Base-by-base conservation (phyloP, 2,113 vertebrate genomes). In the Neofelis nebulosa region DNA sequence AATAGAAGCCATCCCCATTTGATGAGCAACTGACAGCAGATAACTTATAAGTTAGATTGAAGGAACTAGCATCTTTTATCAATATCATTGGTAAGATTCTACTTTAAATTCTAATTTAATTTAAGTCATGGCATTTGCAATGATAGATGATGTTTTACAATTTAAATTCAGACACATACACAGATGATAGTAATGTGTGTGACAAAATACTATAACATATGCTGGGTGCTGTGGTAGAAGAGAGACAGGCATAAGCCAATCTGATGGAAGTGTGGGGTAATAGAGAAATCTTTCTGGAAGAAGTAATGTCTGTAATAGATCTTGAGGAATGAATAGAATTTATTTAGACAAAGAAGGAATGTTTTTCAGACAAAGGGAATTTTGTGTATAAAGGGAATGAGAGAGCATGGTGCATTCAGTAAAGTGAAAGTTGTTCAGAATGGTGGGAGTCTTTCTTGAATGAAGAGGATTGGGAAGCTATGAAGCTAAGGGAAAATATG, bases 191-290 rank as follows among this genome's bases (percentile, higher is more conserved):
- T 74, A 96, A 79, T 41, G 13, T 76, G 14, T 83, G 23, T 96
- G 74, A 87, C 21, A 96, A 97, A 61, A 84, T 94, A 85, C 15
- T 86, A 31, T 61, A 27, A 96, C 50, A 63, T 52, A 25, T 29
- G 10, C 33, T 89, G 21, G 41, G 7, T 85, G 4, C 68, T 74
- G 1, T 55, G 15, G 15, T 45, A 61, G 41, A 78, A 91, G 2
- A 68, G 14, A 93, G 27, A 41, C 12, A 73, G 65, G 25, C 21
- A 65, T 84, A 74, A 55, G 12, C 7, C 19, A 41, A 11, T 65
- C 55, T 87, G 18, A 71, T 74, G 61, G 86, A 76, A 50, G 7
- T 33, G 4, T 38, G 1, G 50, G 4, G 3, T 38, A 41, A 57
- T 7, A 68, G 14, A 86, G 29, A 85, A 65, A 41, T 86, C 38